These are phyloP conservation scores for Hemichromis elongatus DNA, from an alignment of 2,113 vertebrate genomes.

Conservation along the genomic window DNA sequence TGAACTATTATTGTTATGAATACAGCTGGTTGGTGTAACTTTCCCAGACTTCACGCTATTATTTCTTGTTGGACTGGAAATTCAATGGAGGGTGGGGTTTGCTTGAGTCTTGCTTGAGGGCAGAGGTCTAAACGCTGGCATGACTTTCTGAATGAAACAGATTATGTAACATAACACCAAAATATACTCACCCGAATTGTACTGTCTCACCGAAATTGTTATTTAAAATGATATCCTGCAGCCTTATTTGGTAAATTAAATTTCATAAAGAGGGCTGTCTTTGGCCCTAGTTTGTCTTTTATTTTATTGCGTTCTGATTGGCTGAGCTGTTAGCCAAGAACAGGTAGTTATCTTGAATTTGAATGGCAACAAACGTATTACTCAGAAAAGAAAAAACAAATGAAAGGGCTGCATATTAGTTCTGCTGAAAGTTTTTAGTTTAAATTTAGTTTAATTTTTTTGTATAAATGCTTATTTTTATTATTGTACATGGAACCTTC, in stretches of 20 bases:
- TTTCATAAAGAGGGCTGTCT: background rate
- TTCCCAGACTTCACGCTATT: background rate
- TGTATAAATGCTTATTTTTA: background rate
- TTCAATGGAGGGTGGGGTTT: background rate
- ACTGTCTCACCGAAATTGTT: rapidly evolving
- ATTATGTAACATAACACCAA: background rate
- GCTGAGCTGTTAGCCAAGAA: background rate
- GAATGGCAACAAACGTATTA: background rate
- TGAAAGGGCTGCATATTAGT: background rate
- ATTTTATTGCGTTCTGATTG: background rate
- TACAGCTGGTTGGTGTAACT: background rate
- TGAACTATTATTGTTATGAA: background rate
- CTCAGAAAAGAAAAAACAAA: rapidly evolving
- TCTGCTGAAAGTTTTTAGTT: rapidly evolving
- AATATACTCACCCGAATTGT: background rate
- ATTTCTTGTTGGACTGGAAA: background rate
- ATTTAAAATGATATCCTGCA: rapidly evolving
- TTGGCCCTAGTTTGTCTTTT: background rate
- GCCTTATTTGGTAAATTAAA: background rate
- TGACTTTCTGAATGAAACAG: rapidly evolving
- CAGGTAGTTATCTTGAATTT: background rate
- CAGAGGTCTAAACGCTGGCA: background rate
- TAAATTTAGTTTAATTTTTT: too few relatives aligned
- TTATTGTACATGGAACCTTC: background rate
- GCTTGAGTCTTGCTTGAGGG: background rate